phyloP scores from a whole-genome alignment of 2,113 vertebrate species.

The Antechinus stuartii region DNA sequence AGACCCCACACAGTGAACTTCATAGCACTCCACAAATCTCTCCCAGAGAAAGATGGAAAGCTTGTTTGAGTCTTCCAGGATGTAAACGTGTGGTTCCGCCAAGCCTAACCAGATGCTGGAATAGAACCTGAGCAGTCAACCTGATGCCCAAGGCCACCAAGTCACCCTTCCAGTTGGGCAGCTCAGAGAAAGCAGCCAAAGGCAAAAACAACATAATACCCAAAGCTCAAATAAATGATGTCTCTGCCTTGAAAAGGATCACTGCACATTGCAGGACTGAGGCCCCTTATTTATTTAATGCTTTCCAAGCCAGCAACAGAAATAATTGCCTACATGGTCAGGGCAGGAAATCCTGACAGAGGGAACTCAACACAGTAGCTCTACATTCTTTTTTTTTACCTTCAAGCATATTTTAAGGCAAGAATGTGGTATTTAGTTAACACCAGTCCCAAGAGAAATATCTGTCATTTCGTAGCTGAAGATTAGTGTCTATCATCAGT shows the following conservation, averaged over 20 bases:
- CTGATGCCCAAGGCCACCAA: neutral
- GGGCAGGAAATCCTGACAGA: neutral
- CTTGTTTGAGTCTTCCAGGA: neutral
- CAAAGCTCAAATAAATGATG: slow-evolving; percentile 3
- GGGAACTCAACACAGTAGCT: neutral
- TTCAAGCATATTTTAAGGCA: neutral
- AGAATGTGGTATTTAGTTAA: neutral
- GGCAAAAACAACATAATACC: neutral
- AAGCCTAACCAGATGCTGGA: neutral
- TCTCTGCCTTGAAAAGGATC: neutral
- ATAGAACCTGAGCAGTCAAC: neutral
- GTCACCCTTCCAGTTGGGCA: neutral
- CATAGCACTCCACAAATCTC: neutral
- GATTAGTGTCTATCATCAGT: neutral
- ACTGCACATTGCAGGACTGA: neutral
- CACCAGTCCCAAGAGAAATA: neutral
- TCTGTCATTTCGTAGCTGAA: neutral
- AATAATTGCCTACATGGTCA: neutral
- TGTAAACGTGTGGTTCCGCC: neutral
- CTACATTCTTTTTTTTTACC: neutral
- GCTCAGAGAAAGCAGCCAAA: slow-evolving; percentile 4
- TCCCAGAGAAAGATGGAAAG: neutral
- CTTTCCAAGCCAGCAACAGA: neutral
- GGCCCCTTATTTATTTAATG: neutral
- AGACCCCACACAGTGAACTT: neutral